Base-by-base conservation (phyloP, 2,888 invertebrate genomes). In the Reticulitermes lucifugus region DNA sequence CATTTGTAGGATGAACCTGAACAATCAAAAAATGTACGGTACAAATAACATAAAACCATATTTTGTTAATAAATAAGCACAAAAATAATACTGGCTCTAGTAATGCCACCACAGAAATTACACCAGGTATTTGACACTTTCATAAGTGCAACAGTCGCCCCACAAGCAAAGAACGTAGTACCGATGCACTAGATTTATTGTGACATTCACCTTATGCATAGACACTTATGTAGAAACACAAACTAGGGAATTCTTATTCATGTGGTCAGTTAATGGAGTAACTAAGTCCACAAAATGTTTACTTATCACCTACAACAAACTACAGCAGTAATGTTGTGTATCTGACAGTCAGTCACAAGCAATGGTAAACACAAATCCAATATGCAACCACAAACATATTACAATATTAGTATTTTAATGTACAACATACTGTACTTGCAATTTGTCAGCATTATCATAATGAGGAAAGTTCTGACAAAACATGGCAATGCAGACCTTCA, bases 151-250 rank as follows among this genome's bases (percentile, higher is more conserved):
- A 65, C 25, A 25, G 65, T 65, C n/a, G 9, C n/a, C n/a, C 5
- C n/a, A 65, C 65, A 65, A 65, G 65, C 65, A 65, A 65, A 55
- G 55, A 55, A 65, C 65, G n/a, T n/a, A 65, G n/a, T 65, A 65
- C n/a, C n/a, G 25, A 65, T 65, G 65, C 65, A 65, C 65, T 25
- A 25, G 9, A 65, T 65, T 65, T 65, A 65, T 65, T 65, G 25
- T 25, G 25, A n/a, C n/a, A 65, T n/a, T 14, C 25, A 25, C n/a
- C n/a, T n/a, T n/a, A 2, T 65, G 65, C 25, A 65, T 18, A 60
- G 65, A 65, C 65, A 65, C n/a, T 65, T 65, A 65, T 22, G 12
- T 1, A 46, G 46, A 12, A 46, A 1, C n/a, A 25, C 65, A 7
- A 9, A 65, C 65, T n/a, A 12, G 25, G 25, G 25, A n/a, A 65